Conservation (phyloP, 2,888 invertebrate species). For the Melanophora roralis region DNA sequence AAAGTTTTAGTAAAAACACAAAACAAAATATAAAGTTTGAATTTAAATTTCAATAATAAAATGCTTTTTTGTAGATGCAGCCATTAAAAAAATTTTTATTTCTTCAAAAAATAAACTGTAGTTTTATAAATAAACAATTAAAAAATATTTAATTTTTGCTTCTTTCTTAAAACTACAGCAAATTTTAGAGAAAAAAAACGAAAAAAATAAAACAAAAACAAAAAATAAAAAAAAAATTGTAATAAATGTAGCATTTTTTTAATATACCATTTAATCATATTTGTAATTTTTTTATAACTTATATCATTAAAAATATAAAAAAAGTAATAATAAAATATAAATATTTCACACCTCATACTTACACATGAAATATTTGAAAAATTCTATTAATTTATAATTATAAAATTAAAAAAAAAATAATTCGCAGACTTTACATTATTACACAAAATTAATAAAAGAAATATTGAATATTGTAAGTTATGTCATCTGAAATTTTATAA, state of each 20-base stretch:
- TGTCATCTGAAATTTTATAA: slow-evolving; percentile 65
- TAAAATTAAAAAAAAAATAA: slow-evolving; percentile 53
- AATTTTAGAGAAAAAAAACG: slow-evolving; percentile 47
- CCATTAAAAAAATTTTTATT: slow-evolving; percentile 32
- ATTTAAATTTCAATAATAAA: slow-evolving; percentile 59
- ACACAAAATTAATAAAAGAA: slow-evolving; percentile 50
- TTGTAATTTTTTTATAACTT: slow-evolving; percentile 60
- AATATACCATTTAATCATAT: slow-evolving; percentile 62
- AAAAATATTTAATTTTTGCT: slow-evolving; percentile 49
- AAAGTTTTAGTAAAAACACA: slow-evolving; percentile 30
- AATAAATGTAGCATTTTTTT: slow-evolving; percentile 61
- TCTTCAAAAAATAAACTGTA: slow-evolving; percentile 29
- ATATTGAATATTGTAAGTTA: slow-evolving; percentile 62
- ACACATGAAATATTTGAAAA: slow-evolving; percentile 63
- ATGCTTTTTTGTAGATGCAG: slow-evolving; percentile 70
- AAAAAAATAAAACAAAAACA: slow-evolving; percentile 33
- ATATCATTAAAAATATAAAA: slow-evolving; percentile 54
- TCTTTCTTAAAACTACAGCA: slow-evolving; percentile 60
- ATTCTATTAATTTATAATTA: slow-evolving; percentile 71
- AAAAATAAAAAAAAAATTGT: slow-evolving; percentile 34
- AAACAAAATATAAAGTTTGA: too few relatives aligned
- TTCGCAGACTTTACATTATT: slow-evolving; percentile 71
- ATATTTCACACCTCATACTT: slow-evolving; percentile 64
- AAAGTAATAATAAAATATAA: slow-evolving; percentile 44
- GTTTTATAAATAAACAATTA: slow-evolving; percentile 54